These are phyloP conservation scores for Reticulitermes speratus DNA, from an alignment of 1,140 invertebrate species.

Conservation along the genomic window DNA sequence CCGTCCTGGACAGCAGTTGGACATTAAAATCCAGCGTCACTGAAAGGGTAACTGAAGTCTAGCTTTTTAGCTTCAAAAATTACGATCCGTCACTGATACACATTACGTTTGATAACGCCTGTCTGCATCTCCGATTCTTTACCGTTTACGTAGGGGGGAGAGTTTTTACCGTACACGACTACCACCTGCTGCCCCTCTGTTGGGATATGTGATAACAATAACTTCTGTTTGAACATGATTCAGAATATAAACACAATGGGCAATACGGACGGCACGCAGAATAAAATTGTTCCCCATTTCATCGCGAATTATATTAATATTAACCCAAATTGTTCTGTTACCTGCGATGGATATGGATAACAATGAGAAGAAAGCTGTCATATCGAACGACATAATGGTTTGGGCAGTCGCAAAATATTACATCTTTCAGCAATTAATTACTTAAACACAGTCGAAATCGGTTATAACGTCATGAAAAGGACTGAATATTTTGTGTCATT, in stretches of 20 bases:
- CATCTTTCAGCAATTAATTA: too few relatives aligned
- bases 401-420: too few relatives aligned
- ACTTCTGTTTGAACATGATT: neutral
- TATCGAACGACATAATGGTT: neutral
- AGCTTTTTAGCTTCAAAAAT: too few relatives aligned
- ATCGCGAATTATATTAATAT: neutral
- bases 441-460: too few relatives aligned
- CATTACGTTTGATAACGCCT: neutral
- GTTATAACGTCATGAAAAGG: too few relatives aligned
- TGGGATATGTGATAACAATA: neutral
- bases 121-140: neutral
- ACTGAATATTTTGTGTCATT: too few relatives aligned
- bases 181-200: neutral
- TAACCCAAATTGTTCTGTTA: neutral
- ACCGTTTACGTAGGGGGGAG: neutral
- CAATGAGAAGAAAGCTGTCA: neutral
- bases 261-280: neutral
- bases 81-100: neutral
- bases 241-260: neutral
- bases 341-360: neutral
- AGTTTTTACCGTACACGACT: neutral
- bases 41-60: too few relatives aligned
- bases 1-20: too few relatives aligned
- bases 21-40: too few relatives aligned
- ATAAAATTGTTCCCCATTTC: neutral